Evolutionary conservation across 2,888 invertebrate genomes (phyloP).

Genomic region (Ormyrus pomaceus): DNA sequence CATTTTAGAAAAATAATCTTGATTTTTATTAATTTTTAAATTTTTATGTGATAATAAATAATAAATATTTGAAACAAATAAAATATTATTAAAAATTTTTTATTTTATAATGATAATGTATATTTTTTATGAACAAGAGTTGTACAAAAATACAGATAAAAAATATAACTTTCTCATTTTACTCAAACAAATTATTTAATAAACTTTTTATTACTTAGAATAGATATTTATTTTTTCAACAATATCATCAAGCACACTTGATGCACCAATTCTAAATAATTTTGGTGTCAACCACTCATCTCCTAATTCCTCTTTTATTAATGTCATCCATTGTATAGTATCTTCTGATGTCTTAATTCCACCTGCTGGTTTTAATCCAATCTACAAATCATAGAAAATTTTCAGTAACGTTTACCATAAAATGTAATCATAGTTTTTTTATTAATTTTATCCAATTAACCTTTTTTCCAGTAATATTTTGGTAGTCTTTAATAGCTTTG

Average conservation of each 20-base stretch:
- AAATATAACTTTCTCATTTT: background rate
- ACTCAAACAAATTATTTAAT: background rate
- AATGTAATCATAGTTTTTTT: background rate
- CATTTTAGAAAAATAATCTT: conserved; percentile 21
- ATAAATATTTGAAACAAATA: conserved; percentile 18
- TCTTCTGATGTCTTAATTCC: conserved; percentile 92
- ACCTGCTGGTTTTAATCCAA: conserved; percentile 98
- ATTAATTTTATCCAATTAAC: conserved; percentile 70
- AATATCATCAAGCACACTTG: conserved; percentile 90
- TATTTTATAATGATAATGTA: background rate
- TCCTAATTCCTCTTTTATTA: conserved; percentile 91
- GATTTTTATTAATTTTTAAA: conserved; percentile 16
- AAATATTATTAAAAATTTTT: background rate
- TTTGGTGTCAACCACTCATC: conserved; percentile 88
- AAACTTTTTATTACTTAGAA: conserved; percentile 20
- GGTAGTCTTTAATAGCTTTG: conserved; percentile 90
- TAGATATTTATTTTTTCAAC: conserved; percentile 66
- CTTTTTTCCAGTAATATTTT: conserved; percentile 83
- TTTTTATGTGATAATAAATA: conserved; percentile 17
- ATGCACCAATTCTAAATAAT: conserved; percentile 96
- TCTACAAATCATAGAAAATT: conserved; percentile 77
- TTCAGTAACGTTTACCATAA: conserved; percentile 8
- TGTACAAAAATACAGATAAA: background rate
- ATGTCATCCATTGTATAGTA: conserved; percentile 89
- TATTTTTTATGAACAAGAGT: background rate